A percentile compares a stretch with the other conserved stretches of the same genome.
phyloP scores from a whole-genome alignment of 2,888 invertebrate genomes.

The Blomia tropicalis region DNA sequence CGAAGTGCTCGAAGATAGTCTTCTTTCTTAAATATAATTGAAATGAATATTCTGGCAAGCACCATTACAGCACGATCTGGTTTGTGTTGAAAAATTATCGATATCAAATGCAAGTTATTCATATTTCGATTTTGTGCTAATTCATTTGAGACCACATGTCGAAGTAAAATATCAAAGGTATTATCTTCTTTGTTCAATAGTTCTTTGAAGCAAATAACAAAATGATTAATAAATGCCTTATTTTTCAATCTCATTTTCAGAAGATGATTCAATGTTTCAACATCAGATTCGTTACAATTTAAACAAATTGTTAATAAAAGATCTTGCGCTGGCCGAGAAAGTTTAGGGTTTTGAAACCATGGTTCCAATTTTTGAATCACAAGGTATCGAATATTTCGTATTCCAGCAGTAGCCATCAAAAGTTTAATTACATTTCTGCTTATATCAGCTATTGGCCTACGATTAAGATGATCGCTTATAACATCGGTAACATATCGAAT shows the following conservation, averaged over 20 bases:
- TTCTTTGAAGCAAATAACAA: constrained; percentile 74
- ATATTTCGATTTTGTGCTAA: constrained; percentile 70
- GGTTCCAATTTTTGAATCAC: constrained; percentile 66
- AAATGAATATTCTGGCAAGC: constrained; percentile 45
- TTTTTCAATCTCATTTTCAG: constrained; percentile 82
- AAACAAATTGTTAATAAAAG: constrained; percentile 72
- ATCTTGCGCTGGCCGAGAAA: constrained; percentile 79
- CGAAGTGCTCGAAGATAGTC: constrained; percentile 75
- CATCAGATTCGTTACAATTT: constrained; percentile 61
- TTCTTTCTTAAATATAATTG: constrained; percentile 66
- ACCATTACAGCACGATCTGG: constrained; percentile 59
- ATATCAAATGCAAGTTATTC: constrained; percentile 82
- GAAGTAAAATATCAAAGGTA: constrained; percentile 65
- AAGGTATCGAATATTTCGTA: constrained; percentile 63
- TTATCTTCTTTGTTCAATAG: constrained; percentile 67
- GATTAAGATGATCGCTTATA: constrained; percentile 67
- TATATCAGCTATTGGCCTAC: constrained; percentile 61
- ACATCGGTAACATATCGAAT: constrained; percentile 69
- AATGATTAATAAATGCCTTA: constrained; percentile 74
- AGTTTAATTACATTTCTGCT: constrained; percentile 74
- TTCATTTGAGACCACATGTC: constrained; percentile 86
- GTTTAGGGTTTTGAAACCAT: constrained; percentile 88
- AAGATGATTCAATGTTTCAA: constrained; percentile 63
- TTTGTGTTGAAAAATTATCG: constrained; percentile 67
- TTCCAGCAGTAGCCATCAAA: constrained; percentile 65